Evolutionary conservation across 2,888 invertebrate genomes (phyloP).

Genomic region (Pyrgus malvae): DNA sequence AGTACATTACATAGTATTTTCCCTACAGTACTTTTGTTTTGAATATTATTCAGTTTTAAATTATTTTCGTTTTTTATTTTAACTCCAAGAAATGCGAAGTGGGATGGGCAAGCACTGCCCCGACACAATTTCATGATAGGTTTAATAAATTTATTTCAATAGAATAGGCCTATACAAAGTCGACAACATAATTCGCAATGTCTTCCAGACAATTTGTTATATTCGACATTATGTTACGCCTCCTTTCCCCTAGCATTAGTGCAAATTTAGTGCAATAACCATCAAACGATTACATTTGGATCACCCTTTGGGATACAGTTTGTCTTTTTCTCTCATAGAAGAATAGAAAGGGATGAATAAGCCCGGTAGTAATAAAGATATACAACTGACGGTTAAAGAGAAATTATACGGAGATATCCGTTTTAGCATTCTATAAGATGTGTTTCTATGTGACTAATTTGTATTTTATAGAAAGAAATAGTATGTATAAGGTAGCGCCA

Average conservation of each 20-base stretch:
- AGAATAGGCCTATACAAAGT: too few species aligned
- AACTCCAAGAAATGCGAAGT: too few species aligned
- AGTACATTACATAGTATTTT: too few species aligned
- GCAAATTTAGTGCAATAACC: conserved; percentile 45
- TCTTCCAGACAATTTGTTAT: conserved; percentile 72
- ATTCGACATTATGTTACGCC: conserved; percentile 68
- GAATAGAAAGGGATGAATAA: conserved; percentile 39
- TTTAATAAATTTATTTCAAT: too few species aligned
- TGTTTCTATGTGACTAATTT: background rate
- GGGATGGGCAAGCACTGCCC: too few species aligned
- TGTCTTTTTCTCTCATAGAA: conserved; percentile 35
- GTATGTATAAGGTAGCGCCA: too few species aligned
- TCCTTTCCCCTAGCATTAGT: conserved; percentile 63
- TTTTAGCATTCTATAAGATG: conserved; percentile 1
- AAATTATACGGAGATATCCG: conserved; percentile 57
- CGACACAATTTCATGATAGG: too few species aligned
- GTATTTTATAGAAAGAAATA: background rate
- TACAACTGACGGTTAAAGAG: conserved; percentile 56
- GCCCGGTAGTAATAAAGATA: conserved; percentile 42
- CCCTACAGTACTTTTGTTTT: too few species aligned
- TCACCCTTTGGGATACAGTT: conserved; percentile 36
- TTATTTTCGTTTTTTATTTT: too few species aligned
- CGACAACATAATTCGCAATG: conserved; percentile 42
- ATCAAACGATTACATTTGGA: conserved; percentile 37
- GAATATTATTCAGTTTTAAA: too few species aligned